Base-by-base conservation (phyloP, 1,140 invertebrate genomes). In the Drosophila setifemur region DNA sequence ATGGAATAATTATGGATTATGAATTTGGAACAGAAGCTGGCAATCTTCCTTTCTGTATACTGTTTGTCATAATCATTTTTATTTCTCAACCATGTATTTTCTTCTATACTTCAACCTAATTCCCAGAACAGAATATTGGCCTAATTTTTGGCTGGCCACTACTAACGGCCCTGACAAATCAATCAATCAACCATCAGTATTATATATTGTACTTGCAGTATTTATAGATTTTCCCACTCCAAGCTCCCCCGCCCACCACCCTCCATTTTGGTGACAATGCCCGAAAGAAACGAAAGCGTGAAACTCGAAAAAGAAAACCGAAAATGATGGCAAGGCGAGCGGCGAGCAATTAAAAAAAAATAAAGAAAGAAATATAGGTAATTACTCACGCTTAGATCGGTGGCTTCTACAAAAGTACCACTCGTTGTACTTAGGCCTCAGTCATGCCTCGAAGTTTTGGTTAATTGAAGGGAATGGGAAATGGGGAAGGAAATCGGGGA, bases 91-190 rank as follows among this genome's bases (percentile, higher is more conserved):
- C 1, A 2, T 16, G 1, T 11, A n/a, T 23, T 31, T 54, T 4
- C 4, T 42, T 42, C 18, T 6, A n/a, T 43, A 37, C 12, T 58
- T 6, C 29, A 14, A 8, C 47, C 28, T 16, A 52, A 67, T 67
- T 12, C 43, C 19, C 25, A 7, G 28, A 23, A 43, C 14, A 39
- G 14, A 21, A 48, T 5, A 28, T 33, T 83, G 78, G 78, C 78
- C 79, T 18, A 83, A 39, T 67, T 83, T n/a, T 35, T 28, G 11
- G 6, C 6, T 12, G 31, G 50, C 14, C 25, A 48, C 43, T 52
- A 12, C 49, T 49, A 72, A 82, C 42, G 69, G 42, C 79, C 74
- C 57, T 86, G 74, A 85, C 73, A 85, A 66, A 55, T 78, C 79
- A 79, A 85, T 78, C 70, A 71, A 63, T 73, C 73, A 76, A 35